These are phyloP conservation scores for Eulemur rufifrons DNA, from an alignment of 2,113 vertebrate species.

Conservation along the genomic window DNA sequence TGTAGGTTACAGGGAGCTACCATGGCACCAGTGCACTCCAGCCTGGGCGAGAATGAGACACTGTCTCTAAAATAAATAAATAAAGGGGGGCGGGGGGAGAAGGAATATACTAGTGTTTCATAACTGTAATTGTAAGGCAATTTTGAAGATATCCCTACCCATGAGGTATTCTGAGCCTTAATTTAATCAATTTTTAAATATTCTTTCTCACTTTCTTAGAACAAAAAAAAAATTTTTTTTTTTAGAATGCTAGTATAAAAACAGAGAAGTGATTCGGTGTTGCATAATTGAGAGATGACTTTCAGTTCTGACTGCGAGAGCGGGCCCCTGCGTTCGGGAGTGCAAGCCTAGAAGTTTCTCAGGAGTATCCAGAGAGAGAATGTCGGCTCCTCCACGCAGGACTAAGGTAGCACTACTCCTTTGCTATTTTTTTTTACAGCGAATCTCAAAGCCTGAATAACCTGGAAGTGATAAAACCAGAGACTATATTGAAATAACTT, in stretches of 20 bases:
- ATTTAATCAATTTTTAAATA: neutral
- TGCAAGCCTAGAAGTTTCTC: neutral
- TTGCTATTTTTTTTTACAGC: neutral
- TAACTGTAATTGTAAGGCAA: neutral
- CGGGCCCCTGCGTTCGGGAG: neutral
- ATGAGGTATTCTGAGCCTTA: neutral
- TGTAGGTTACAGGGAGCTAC: no score
- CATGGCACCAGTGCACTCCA: no score
- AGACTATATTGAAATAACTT: neutral
- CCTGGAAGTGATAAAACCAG: neutral
- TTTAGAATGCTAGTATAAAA: neutral
- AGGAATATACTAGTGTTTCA: neutral
- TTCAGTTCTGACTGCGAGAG: neutral
- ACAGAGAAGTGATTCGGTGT: neutral
- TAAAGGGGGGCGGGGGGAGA: no score
- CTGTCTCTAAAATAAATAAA: no score
- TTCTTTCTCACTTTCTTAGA: neutral
- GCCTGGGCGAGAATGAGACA: no score
- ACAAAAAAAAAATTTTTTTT: neutral
- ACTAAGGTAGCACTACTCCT: neutral
- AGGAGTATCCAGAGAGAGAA: neutral
- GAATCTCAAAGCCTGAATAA: neutral
- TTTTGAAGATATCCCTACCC: neutral
- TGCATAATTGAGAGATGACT: neutral
- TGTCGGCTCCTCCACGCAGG: neutral